Evolutionary conservation across 1,140 invertebrate genomes (phyloP), one percentile per base, ranked within the genome.

Genomic region (Lordiphosa clarofinis): DNA sequence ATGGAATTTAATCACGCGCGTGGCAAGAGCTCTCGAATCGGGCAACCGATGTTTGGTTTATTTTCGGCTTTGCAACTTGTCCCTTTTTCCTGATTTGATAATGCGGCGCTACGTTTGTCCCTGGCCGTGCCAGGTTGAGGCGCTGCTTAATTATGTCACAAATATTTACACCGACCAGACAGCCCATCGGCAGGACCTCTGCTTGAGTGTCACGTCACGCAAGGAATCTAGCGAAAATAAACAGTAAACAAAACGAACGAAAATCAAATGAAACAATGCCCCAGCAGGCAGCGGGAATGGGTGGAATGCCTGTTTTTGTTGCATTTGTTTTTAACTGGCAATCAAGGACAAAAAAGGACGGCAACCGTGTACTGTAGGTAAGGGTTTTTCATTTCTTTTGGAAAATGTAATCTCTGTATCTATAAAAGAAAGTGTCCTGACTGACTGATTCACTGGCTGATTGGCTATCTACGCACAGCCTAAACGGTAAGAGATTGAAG

Each of bases 1-100:
- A 82, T 82, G 78, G 75, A 82, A 82, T 82, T 82, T 82, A 82
- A 82, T 78, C 78, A 82, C 78, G 78, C 78, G 72, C 73, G 56
- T 60, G 56, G 56, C 48, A 46, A 53, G 40, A 58, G 57, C 72
- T 58, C 64, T 79, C 59, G 56, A 56, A 43, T 69, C 63, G 50
- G 35, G 52, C 44, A 57, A 52, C 52, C 63, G 73, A 78, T 78
- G 55, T 73, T 84, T 84, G 68, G 59, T 73, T 82, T 82, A 82
- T 84, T 84, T 78, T 78, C 73, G 56, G 58, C 76, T 82, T 64
- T 72, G 62, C 37, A 76, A 59, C 43, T 64, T 68, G 56, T 70
- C 63, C 72, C 68, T 67, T 70, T 56, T 39, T 47, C 48, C 62
- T 39, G 73, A 61, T 70, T 78, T 78, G 73, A 73, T 72, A 76